These are phyloP conservation scores for Leptinotarsa undecemlineata DNA, from an alignment of 1,140 invertebrate genomes.

Conservation along the genomic window DNA sequence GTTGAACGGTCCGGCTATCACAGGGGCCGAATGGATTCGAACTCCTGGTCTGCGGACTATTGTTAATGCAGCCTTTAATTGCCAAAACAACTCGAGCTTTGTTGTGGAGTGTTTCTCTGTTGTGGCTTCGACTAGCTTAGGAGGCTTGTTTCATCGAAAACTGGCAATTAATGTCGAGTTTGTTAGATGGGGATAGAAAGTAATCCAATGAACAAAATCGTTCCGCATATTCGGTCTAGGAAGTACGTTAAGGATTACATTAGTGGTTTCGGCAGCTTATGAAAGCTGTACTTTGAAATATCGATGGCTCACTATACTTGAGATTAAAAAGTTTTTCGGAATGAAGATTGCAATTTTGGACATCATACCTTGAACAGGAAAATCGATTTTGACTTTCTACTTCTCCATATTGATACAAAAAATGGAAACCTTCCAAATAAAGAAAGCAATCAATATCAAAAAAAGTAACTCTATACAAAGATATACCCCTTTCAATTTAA, in stretches of 20 bases:
- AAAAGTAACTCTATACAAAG: too few relatives aligned
- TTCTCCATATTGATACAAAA: too few relatives aligned
- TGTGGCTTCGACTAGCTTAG: conserved; percentile 8
- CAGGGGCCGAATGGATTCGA: background rate
- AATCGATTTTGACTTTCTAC: too few relatives aligned
- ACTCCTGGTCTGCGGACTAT: background rate
- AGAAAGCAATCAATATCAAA: too few relatives aligned
- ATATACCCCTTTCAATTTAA: too few relatives aligned
- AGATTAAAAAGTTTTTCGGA: too few relatives aligned
- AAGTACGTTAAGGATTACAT: background rate
- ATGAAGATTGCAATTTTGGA: too few relatives aligned
- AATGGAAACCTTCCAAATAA: too few relatives aligned
- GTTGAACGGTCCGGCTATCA: too few relatives aligned
- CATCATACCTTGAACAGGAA: too few relatives aligned
- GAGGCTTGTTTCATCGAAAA: conserved; percentile 12
- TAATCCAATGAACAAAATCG: background rate
- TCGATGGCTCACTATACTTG: too few relatives aligned
- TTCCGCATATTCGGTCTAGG: background rate
- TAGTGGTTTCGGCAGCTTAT: background rate
- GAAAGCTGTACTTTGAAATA: too few relatives aligned
- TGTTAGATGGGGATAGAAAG: background rate
- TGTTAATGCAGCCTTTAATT: conserved; percentile 17
- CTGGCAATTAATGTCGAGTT: conserved; percentile 18
- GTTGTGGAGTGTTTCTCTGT: conserved; percentile 16
- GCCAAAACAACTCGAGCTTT: conserved; percentile 15